These are phyloP conservation scores for Ommatoiulus sabulosus DNA, from an alignment of 2,888 invertebrate genomes.

Conservation along the genomic window DNA sequence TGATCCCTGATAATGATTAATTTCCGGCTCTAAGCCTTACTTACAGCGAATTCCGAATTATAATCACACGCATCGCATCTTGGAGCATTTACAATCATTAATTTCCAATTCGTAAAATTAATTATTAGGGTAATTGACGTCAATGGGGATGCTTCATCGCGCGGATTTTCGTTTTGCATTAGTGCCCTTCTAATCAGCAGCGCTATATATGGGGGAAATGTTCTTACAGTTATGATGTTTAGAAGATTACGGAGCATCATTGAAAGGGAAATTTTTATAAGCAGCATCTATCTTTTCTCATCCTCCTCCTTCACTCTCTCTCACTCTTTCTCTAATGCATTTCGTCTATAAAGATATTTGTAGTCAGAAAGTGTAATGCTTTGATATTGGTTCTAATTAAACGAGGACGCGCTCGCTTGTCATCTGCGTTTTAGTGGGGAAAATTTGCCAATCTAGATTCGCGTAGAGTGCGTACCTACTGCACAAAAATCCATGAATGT, in stretches of 20 bases:
- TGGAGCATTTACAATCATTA: constrained; percentile 39
- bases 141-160: constrained; percentile 6
- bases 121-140: constrained; percentile 47
- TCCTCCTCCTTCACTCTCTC: background rate
- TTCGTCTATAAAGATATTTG: constrained; percentile 22
- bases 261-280: background rate
- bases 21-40: constrained; percentile 17
- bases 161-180: constrained; percentile 20
- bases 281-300: constrained; percentile 30
- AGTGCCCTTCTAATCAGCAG: constrained; percentile 23
- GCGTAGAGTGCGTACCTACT: background rate
- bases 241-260: constrained; percentile 31
- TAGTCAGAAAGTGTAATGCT: constrained; percentile 35
- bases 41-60: constrained; percentile 32
- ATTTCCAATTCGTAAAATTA: constrained; percentile 41
- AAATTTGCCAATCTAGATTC: background rate
- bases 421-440: background rate
- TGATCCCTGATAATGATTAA: constrained; percentile 25
- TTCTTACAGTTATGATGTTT: constrained; percentile 38
- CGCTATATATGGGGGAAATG: background rate
- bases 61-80: constrained; percentile 45
- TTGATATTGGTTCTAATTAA: constrained; percentile 32
- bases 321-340: background rate
- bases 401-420: background rate
- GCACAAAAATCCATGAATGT: constrained; percentile 37